phyloP scores from a whole-genome alignment of 2,888 invertebrate species.

The Trimorus sp. region DNA sequence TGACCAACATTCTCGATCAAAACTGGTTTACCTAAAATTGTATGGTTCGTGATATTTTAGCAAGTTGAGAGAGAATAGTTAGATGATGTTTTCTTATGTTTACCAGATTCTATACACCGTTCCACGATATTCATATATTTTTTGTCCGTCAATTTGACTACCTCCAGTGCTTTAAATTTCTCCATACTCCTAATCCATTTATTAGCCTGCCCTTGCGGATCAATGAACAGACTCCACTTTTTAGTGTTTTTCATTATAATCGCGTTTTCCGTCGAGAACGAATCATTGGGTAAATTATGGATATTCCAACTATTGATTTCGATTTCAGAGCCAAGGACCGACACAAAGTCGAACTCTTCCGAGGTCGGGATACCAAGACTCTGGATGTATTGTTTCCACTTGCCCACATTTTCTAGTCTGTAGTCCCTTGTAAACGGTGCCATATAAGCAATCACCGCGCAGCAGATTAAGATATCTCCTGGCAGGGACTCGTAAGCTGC shows the following conservation, averaged over 20 bases:
- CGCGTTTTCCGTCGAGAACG: conserved; percentile 92
- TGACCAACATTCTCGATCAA: conserved; percentile 90
- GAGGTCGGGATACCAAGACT: conserved; percentile 90
- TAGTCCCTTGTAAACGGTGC: conserved; percentile 91
- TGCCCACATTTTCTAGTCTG: conserved; percentile 84
- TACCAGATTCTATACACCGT: conserved; percentile 88
- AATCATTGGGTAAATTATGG: conserved; percentile 89
- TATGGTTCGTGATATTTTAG: too few species aligned
- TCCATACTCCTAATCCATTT: conserved; percentile 94
- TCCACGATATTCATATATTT: conserved; percentile 87
- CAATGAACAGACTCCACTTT: conserved; percentile 90
- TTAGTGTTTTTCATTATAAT: conserved; percentile 91
- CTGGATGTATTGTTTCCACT: conserved; percentile 89
- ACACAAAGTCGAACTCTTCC: conserved; percentile 87
- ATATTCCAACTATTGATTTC: conserved; percentile 94
- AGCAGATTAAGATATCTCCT: conserved; percentile 94
- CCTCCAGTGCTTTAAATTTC: conserved; percentile 86
- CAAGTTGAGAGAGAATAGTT: too few species aligned
- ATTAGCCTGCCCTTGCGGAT: conserved; percentile 93
- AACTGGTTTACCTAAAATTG: conserved; percentile 84
- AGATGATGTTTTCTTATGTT: too few species aligned
- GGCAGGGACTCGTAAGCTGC: conserved; percentile 90
- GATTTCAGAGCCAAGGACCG: conserved; percentile 91
- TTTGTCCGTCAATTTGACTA: conserved; percentile 88
- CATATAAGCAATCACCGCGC: conserved; percentile 94